Base-by-base conservation (phyloP, 2,797 vertebrate genomes). In the Acestrorhynchus altus region DNA sequence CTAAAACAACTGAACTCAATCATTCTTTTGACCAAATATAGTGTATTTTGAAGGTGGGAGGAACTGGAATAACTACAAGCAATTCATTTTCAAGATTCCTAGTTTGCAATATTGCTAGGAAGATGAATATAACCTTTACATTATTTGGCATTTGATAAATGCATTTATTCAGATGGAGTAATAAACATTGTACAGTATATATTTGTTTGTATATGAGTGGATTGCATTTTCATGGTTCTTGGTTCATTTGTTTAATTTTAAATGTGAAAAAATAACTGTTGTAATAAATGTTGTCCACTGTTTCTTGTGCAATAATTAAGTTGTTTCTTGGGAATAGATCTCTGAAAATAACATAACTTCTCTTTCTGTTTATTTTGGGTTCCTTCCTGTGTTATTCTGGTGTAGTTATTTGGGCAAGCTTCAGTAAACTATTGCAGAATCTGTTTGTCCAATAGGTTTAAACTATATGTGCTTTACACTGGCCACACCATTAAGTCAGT, bases 281-380 rank as follows among this genome's bases (percentile, higher is more conserved):
- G 7, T 42, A 46, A 8, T 68, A 56, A 68, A n/a, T 7, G 22
- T 16, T 49, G 63, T 22, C 24, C 26, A 22, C 13, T 26, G 4
- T 26, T 51, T 39, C 18, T n/a, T 78, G 65, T 74, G 26, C 39
- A 26, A 74, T 39, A 49, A 39, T 72, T 59, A 28, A 72, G 24
- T n/a, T 31, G 51, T 72, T 54, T 70, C 35, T 73, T n/a, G 18
- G 69, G 56, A 49, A 77, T 8, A 28, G 56, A 73, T 28, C 35
- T 57, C 59, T 67, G 60, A 56, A 74, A 31, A 63, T 81, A 68
- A 59, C 42, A 10, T 67, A 79, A 74, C 72, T 64, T 83, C 74
- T 73, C 74, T n/a, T 26, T 60, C 39, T 51, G 44, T 73, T 73
- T 61, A 74, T 65, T 69, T 49, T 12, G n/a, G 18, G 8, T 72